Evolutionary conservation across 2,888 invertebrate species (phyloP), one percentile per base, ranked within the genome.

Genomic region (Parthenolecanium corni): DNA sequence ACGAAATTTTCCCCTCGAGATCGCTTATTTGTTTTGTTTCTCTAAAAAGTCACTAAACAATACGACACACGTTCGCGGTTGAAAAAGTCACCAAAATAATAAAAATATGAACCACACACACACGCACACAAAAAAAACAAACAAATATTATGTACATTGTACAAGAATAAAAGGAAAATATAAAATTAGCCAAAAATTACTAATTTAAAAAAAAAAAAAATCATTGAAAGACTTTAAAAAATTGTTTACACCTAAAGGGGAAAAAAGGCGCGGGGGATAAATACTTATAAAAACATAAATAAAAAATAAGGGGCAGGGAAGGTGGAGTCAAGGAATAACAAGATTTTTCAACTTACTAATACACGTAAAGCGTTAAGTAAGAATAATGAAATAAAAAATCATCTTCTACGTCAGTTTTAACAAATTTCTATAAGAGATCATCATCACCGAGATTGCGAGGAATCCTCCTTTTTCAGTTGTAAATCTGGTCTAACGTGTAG

Each of bases 401-500:
- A 1, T 14, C 9, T n/a, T 12, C 23, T 1, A 53, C 6, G 9
- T 12, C 1, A 5, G n/a, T 18, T 23, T 20, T 40, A 16, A 3
- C 12, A 3, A 16, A 6, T 3, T 14, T 31, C 1, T 14, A 54
- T 16, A 40, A 42, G 12, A 38, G 3, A 18, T 44, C 14, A 46
- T 53, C 51, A 64, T 74, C 74, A 80, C 80, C 80, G 80, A 64
- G 79, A 78, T 73, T 76, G 76, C 16, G 75, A 74, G 11, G 73
- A 69, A 65, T 80, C 80, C 70, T 80, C 80, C 69, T 80, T 80
- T 69, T 80, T 80, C 68, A 78, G 66, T 65, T 74, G 75, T 52
- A 77, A 74, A 63, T 75, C 75, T 63, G 75, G 73, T 56, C 74
- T 72, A 12, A 75, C 74, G 57, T 74, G 73, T 54, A 73, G 71